A percentile compares a stretch with the other conserved stretches of the same genome.
phyloP scores from a whole-genome alignment of 2,888 invertebrate species.

The Cerastis leucographa region DNA sequence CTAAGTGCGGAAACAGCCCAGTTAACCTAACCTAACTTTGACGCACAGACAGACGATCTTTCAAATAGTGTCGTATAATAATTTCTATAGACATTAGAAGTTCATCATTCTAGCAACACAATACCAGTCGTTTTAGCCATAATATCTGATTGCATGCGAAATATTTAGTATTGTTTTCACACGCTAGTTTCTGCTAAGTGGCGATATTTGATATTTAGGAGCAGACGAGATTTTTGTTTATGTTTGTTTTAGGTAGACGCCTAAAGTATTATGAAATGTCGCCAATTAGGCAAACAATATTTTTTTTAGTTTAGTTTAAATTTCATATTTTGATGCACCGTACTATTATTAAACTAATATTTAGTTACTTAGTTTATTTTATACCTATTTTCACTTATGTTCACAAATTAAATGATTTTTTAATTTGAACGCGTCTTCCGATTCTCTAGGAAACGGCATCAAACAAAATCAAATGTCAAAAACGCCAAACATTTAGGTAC shows the following conservation, averaged over 20 bases:
- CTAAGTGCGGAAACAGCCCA: too few relatives aligned
- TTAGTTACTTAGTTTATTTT: too few relatives aligned
- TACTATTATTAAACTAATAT: too few relatives aligned
- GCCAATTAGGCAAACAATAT: neutral
- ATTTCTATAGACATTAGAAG: conserved; percentile 14
- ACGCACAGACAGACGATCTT: neutral
- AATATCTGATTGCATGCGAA: conserved; percentile 74
- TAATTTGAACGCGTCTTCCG: too few relatives aligned
- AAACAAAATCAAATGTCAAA: too few relatives aligned
- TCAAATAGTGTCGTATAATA: neutral
- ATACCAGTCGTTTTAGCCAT: conserved; percentile 31
- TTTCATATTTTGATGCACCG: neutral
- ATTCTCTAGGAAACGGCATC: too few relatives aligned
- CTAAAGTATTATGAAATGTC: neutral
- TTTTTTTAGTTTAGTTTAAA: neutral
- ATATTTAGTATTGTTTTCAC: conserved; percentile 71
- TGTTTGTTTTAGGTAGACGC: neutral
- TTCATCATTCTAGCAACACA: conserved; percentile 36
- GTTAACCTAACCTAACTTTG: too few relatives aligned
- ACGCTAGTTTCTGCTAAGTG: conserved; percentile 58
- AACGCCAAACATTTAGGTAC: too few relatives aligned
- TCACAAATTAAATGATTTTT: too few relatives aligned
- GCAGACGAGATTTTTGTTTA: conserved; percentile 51
- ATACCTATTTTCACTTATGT: too few relatives aligned
- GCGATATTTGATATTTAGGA: conserved; percentile 53